phyloP scores from a whole-genome alignment of 2,113 vertebrate genomes.

The Nannospalax galili region DNA sequence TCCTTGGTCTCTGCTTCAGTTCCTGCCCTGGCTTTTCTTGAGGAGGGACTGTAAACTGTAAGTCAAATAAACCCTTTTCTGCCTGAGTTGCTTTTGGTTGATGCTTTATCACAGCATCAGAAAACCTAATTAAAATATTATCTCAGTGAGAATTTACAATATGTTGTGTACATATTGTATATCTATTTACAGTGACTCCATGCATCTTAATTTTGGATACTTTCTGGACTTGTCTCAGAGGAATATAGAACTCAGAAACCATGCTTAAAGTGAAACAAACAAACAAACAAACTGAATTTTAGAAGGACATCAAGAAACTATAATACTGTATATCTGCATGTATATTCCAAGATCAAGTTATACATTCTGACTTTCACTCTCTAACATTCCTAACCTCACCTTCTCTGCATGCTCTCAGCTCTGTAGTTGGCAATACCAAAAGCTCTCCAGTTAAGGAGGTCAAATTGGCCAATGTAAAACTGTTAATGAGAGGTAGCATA shows the following conservation, averaged over 20 bases:
- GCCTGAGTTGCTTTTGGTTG: no score
- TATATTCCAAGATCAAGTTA: background rate
- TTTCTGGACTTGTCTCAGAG: background rate
- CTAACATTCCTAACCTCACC: accelerated
- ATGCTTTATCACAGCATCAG: no score
- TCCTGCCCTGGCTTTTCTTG: no score
- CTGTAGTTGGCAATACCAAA: background rate
- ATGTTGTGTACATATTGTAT: background rate
- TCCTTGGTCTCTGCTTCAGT: no score
- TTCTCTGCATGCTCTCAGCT: background rate
- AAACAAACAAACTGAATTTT: constrained; percentile 21
- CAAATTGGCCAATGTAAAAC: background rate
- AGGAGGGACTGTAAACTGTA: no score
- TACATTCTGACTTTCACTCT: background rate
- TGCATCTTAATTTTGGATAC: background rate
- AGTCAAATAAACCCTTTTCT: no score
- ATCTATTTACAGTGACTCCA: background rate
- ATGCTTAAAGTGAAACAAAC: background rate
- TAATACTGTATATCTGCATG: background rate
- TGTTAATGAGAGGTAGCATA: background rate
- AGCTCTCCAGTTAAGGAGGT: background rate
- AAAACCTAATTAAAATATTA: no score
- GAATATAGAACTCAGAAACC: background rate
- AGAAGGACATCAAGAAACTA: background rate
- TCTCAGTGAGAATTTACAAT: background rate